Percentiles rank a stretch among this genome's conserved stretches.
Conservation (phyloP, 2,888 invertebrate genomes). For the Polietes domitor region DNA sequence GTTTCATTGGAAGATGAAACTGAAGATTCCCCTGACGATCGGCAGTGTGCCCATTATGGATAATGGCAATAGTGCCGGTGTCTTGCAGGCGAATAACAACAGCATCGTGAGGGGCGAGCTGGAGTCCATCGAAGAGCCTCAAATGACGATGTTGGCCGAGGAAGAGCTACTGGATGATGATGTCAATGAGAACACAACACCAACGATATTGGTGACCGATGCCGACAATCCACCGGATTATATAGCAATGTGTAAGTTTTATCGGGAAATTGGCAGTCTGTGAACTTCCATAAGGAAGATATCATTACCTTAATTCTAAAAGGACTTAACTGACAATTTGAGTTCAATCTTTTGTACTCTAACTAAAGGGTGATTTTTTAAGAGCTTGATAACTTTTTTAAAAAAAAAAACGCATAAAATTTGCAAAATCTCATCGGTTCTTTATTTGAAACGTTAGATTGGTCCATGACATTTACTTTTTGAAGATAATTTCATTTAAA, state of each 20-base stretch:
- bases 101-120: slow-evolving; percentile 42
- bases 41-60: slow-evolving; percentile 84
- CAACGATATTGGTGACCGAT: slow-evolving; percentile 74
- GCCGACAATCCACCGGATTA: slow-evolving; percentile 80
- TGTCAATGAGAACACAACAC: slow-evolving; percentile 59
- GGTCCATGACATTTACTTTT: no score
- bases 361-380: no score
- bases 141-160: slow-evolving; percentile 33
- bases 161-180: slow-evolving; percentile 40
- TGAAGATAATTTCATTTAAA: no score
- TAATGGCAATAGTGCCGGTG: slow-evolving; percentile 74
- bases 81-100: slow-evolving; percentile 55
- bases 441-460: no score
- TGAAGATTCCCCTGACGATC: slow-evolving; percentile 86
- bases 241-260: slow-evolving; percentile 77
- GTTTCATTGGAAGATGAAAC: slow-evolving; percentile 85
- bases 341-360: no score
- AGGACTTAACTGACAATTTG: no score
- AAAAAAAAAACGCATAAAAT: no score
- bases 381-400: no score
- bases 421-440: no score
- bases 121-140: slow-evolving; percentile 5
- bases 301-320: no score
- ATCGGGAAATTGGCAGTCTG: no score
- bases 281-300: no score